Base-by-base conservation (phyloP, 2,113 vertebrate species). In the Callipepla squamata region DNA sequence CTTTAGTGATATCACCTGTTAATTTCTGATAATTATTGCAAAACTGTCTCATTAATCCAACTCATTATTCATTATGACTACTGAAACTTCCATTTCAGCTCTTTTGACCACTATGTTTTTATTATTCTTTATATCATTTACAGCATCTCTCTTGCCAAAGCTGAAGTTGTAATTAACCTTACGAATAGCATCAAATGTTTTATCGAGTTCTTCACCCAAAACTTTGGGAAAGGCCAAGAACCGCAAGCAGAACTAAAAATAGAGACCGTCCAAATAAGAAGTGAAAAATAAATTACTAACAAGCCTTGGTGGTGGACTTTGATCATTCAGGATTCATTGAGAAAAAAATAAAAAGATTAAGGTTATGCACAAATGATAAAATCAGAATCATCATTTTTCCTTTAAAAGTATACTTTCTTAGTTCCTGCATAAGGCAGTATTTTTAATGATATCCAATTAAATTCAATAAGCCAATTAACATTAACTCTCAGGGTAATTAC, bases 391-490 rank as follows among this genome's bases (percentile, higher is more conserved):
- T 74, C 34, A 32, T 61, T 85, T 72, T 91, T 87, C 44, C 50
- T 91, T 61, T 34, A 77, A 45, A 66, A 85, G 63, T 83, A 80
- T 23, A 65, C 51, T 65, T 76, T 83, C 57, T 83, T 44, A 50
- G 30, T 45, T 93, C 32, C 83, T 79, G 44, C 23, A 70, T 48
- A 48, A 87, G 47, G 78, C 51, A 87, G 76, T 69, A 86, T 91
- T 95, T 92, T 91, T 94, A 94, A 95, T 91, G 69, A 58, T 94
- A 90, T 65, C 80, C 87, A 93, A 88, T 94, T 96, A 88, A 95
- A 94, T 69, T 92, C 90, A 87, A 88, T 95, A 95, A 96, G 93
- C 90, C 85, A 93, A 94, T 96, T 96, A 96, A n/a, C 85, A 87
- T 91, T 95, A 91, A 78, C 79, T 96, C 89, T 91, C 85, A 44